These are phyloP conservation scores for Caranx melampygus DNA, from an alignment of 2,113 vertebrate genomes.

Conservation along the genomic window DNA sequence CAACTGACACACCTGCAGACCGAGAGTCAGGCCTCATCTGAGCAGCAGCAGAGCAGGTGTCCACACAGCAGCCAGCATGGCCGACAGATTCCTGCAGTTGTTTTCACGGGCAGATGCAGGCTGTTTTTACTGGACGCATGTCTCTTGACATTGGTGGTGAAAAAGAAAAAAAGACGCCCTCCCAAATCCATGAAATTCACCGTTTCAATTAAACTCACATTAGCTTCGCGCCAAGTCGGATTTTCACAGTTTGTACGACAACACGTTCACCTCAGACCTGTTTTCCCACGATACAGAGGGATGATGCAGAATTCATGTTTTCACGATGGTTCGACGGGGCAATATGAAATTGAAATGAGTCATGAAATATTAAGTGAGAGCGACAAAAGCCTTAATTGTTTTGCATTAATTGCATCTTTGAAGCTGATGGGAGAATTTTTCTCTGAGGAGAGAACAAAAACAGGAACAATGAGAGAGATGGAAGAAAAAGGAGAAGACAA, in stretches of 20 bases:
- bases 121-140: conserved; percentile 68
- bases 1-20: conserved; percentile 41
- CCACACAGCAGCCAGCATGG: conserved; percentile 11
- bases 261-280: conserved; percentile 28
- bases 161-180: neutral
- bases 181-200: conserved; percentile 51
- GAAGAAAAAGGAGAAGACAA: neutral
- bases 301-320: neutral
- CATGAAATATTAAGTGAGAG: conserved; percentile 1
- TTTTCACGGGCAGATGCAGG: conserved; percentile 56
- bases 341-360: conserved; percentile 23
- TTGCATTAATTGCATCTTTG: conserved; percentile 29
- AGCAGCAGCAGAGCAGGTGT: conserved; percentile 62
- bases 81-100: conserved; percentile 29
- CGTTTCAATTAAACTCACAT: conserved; percentile 43
- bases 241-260: conserved; percentile 59
- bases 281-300: conserved; percentile 20
- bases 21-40: conserved; percentile 23
- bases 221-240: conserved; percentile 24
- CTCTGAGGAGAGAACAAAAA: neutral
- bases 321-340: neutral
- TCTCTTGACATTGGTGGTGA: conserved; percentile 38
- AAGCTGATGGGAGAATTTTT: conserved; percentile 1
- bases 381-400: conserved; percentile 3
- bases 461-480: neutral